Evolutionary conservation across 2,888 invertebrate genomes (phyloP), one percentile per base, ranked within the genome.

Genomic region (Lycia hirtaria): DNA sequence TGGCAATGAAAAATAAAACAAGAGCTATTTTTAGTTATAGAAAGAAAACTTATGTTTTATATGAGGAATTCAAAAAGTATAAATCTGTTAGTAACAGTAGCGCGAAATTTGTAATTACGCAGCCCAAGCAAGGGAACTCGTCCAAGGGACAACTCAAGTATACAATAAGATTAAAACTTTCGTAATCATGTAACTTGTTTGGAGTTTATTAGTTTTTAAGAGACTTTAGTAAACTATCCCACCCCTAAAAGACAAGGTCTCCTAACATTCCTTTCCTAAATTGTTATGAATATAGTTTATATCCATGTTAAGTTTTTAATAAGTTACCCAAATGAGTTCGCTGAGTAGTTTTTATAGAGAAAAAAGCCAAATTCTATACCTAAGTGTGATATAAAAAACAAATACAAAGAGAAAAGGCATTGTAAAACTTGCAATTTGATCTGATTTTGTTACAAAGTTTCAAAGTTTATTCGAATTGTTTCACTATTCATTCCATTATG

Each of bases 91-190:
- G 73, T 64, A 45, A 47, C 17, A 33, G 40, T 50, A 87, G 77
- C 67, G 75, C 86, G 30, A 90, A 88, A 60, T 90, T 91, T 72
- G 73, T 89, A 43, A 91, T 91, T 74, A 75, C 89, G 1, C 87
- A 87, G 64, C 88, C 88, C 24, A 83, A 81, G 64, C 62, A 78
- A 32, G 73, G 80, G 53, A 75, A 73, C 56, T 65, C 73, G 26
- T 71, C 81, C 12, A 58, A 52, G 43, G 88, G 89, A 22, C 81
- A 84, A 62, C 80, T 92, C 26, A 92, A 91, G 80, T 92, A 88
- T 69, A 92, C 92, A 5, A 89, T 92, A 65, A 79, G 80, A 65
- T 77, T 91, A 67, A 89, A 90, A 76, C 88, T 88, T 72, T 80
- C 65, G 67, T 87, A 81, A 71, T 82, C 56, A 80, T 62, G 71